Base-by-base conservation (phyloP, 2,113 vertebrate species). In the Irena cyanogastra region DNA sequence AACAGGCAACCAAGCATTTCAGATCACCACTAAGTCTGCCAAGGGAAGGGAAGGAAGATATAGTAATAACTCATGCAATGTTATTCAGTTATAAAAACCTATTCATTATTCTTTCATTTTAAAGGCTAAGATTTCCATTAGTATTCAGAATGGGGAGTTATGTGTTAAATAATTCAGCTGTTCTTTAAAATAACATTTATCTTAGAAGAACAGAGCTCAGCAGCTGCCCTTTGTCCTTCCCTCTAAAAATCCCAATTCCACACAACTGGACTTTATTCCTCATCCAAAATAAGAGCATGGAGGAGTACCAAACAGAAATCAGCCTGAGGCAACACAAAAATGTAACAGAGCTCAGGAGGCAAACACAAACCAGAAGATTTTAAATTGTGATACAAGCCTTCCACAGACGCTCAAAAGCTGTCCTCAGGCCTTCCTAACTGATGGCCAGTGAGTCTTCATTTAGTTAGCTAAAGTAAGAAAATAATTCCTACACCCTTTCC, bases 1-100 rank as follows among this genome's bases (percentile, higher is more conserved):
- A 96, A 90, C n/a, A 95, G 60, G 59, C 84, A 93, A 87, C 92
- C 47, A 96, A 90, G 93, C 82, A 95, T 91, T 92, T 87, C 81
- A 49, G 83, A 86, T 72, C 77, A 96, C 41, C 33, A 83, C 57
- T 60, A 69, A 90, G 87, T 66, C 68, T 91, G 64, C 54, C 89
- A 96, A 91, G 41, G 68, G 39, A 56, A 66, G 24, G 39, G 31
- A 93, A 88, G 79, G 42, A 91, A 83, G 79, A 66, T 68, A 23
- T 30, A 97, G 65, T 79, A 93, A 95, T 83, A 86, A 84, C 87
- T 88, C 79, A 80, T 18, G 54, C 59, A 64, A n/a, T 54, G 49
- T 53, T 92, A 93, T 83, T 64, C 75, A 26, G 61, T 89, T 90
- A 97, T 74, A 87, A 91, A 96, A 94, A 71, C 31, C 61, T 76